Evolutionary conservation across 2,113 vertebrate genomes (phyloP).

Genomic region (Microcebus jonahi): DNA sequence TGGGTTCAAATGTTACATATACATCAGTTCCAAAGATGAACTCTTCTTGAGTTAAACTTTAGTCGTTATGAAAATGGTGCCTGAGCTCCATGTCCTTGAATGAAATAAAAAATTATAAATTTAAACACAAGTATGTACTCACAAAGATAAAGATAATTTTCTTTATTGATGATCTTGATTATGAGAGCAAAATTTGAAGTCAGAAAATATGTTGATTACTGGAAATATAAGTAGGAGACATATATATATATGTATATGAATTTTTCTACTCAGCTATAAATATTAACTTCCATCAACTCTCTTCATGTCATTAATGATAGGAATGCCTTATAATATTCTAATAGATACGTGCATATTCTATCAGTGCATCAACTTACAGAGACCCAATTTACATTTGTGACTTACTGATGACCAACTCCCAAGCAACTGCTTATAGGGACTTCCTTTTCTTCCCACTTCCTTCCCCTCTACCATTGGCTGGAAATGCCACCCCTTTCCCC

Average conservation of each 20-base stretch:
- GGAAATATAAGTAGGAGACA: neutral
- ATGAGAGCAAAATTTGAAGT: neutral
- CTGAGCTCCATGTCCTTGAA: neutral
- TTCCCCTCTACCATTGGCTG: neutral
- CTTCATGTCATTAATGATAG: neutral
- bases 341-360: neutral
- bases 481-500: neutral
- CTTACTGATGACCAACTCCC: neutral
- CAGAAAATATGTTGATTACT: neutral
- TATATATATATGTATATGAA: neutral
- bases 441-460: neutral
- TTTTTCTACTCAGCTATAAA: neutral
- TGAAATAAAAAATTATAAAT: slow-evolving; percentile 17
- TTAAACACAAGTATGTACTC: neutral
- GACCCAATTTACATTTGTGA: neutral
- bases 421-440: neutral
- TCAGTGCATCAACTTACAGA: neutral
- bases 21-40: neutral
- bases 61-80: slow-evolving; percentile 14
- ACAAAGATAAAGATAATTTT: neutral
- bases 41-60: neutral
- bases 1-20: neutral
- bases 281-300: neutral
- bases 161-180: slow-evolving; percentile 1
- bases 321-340: neutral